Evolutionary conservation across 1,140 invertebrate species (phyloP).

Genomic region (Drosophila serrata): DNA sequence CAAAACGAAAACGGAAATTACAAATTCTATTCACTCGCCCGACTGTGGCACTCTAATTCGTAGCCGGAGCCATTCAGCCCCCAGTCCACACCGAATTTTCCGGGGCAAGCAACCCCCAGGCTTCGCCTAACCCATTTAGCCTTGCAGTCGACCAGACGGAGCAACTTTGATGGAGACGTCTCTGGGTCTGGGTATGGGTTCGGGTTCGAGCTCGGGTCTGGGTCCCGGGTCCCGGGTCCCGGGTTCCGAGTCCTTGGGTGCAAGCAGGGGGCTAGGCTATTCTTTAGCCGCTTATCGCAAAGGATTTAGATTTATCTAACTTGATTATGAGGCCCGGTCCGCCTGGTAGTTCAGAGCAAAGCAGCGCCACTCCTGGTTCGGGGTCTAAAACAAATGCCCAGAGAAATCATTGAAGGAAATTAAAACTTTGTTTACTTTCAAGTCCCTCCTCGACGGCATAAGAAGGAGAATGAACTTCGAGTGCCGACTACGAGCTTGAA

Average conservation of each 20-base stretch:
- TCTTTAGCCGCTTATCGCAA: slow-evolving; percentile 79
- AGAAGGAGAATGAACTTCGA: background rate
- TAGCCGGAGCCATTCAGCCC: slow-evolving; percentile 26
- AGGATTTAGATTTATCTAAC: slow-evolving; percentile 83
- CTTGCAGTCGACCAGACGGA: slow-evolving; percentile 37
- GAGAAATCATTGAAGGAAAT: slow-evolving; percentile 82
- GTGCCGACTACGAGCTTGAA: background rate
- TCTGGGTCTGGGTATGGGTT: background rate
- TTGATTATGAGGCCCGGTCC: slow-evolving; percentile 74
- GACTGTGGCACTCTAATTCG: slow-evolving; percentile 73
- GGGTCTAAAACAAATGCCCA: slow-evolving; percentile 72
- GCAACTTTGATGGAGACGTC: slow-evolving; percentile 47
- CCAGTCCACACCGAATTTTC: background rate
- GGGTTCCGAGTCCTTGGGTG: background rate
- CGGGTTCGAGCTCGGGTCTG: background rate
- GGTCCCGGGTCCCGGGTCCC: background rate
- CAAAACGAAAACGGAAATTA: slow-evolving; percentile 81
- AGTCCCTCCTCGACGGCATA: slow-evolving; percentile 45
- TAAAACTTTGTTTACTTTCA: slow-evolving; percentile 81
- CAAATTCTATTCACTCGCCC: slow-evolving; percentile 80
- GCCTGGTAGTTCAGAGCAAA: background rate
- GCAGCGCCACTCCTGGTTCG: slow-evolving; percentile 9
- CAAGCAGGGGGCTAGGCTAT: slow-evolving; percentile 44
- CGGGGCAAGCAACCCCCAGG: background rate
- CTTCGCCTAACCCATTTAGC: slow-evolving; percentile 30